Conservation (phyloP, 2,888 invertebrate genomes). For the Didymodactylos carnosus region DNA sequence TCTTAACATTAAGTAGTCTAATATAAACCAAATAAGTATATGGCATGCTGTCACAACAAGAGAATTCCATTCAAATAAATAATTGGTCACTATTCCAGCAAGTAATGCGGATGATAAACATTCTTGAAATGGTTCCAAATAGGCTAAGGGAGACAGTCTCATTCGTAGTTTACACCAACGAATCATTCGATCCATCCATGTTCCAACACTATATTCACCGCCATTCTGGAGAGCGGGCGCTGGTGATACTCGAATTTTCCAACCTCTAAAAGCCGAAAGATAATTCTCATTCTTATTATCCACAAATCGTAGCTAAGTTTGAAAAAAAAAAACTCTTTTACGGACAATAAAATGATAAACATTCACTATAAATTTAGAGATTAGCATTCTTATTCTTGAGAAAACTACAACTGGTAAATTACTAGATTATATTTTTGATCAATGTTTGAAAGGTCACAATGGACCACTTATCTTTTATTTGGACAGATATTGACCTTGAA, state of each 20-base stretch:
- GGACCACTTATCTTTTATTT: too few species aligned
- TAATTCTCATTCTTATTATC: constrained; percentile 20
- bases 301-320: constrained; percentile 15
- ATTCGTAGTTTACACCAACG: constrained; percentile 86
- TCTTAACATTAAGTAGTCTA: constrained; percentile 50
- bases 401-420: too few species aligned
- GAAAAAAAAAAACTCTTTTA: constrained; percentile 13
- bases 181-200: constrained; percentile 55
- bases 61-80: constrained; percentile 63
- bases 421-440: too few species aligned
- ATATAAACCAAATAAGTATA: constrained; percentile 75
- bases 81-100: constrained; percentile 62
- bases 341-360: too few species aligned
- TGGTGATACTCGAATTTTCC: constrained; percentile 68
- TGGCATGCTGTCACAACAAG: constrained; percentile 77
- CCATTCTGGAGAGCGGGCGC: constrained; percentile 89
- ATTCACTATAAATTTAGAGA: too few species aligned
- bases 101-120: constrained; percentile 49
- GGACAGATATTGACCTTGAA: too few species aligned
- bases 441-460: too few species aligned
- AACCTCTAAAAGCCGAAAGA: too few species aligned
- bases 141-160: constrained; percentile 78
- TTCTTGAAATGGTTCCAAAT: constrained; percentile 80
- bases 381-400: too few species aligned
- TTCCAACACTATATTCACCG: constrained; percentile 61